These are phyloP conservation scores for Steatornis caripensis DNA, from an alignment of 2,113 vertebrate genomes.

Conservation along the genomic window DNA sequence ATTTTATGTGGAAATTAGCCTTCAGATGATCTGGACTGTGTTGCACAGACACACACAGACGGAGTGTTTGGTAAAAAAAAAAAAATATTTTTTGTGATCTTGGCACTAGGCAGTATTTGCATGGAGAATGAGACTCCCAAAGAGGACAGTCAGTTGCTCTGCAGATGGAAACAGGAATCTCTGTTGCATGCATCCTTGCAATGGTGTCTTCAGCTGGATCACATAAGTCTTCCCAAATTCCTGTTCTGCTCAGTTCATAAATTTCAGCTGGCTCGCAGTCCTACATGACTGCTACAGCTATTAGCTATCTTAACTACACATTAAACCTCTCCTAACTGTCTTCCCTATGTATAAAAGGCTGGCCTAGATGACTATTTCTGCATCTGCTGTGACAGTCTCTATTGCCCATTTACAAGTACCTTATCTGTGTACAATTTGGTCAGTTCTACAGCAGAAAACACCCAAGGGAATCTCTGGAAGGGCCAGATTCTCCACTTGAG, in stretches of 20 bases:
- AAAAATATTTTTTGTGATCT: background rate
- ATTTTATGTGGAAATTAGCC: conserved; percentile 36
- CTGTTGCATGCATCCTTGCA: background rate
- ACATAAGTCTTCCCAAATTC: background rate
- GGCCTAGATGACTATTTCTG: background rate
- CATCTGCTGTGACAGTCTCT: background rate
- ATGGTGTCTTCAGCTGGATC: background rate
- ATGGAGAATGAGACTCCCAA: background rate
- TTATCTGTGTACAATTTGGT: background rate
- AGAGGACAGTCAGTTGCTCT: background rate
- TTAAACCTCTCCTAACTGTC: background rate
- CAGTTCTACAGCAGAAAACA: background rate
- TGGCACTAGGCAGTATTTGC: background rate
- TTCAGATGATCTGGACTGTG: background rate
- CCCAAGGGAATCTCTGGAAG: background rate
- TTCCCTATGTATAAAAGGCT: background rate
- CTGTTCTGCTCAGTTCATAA: background rate
- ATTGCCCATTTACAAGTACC: background rate
- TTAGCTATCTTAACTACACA: background rate
- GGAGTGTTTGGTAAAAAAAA: background rate
- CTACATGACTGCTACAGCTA: background rate
- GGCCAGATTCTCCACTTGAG: background rate
- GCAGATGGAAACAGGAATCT: background rate
- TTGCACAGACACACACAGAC: background rate
- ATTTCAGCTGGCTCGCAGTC: background rate